phyloP scores from a whole-genome alignment of 1,140 invertebrate genomes.

The Lordiphosa clarofinis region DNA sequence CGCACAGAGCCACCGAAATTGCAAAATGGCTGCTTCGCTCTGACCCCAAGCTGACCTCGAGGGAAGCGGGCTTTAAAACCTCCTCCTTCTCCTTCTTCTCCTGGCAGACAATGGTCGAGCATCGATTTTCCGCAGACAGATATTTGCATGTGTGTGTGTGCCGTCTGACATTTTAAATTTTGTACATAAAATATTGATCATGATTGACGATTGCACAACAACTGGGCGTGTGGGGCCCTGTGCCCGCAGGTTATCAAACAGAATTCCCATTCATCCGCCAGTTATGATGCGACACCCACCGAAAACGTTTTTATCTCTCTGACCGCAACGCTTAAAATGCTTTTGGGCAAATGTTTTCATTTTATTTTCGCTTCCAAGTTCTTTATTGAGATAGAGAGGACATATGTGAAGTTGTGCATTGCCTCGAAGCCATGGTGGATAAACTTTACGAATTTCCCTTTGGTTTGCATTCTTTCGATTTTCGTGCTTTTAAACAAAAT shows the following conservation, averaged over 20 bases:
- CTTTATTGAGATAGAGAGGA: constrained; percentile 5
- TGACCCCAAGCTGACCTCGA: constrained; percentile 56
- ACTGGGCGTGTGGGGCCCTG: constrained; percentile 2
- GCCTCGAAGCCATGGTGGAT: not conserved
- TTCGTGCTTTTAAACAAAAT: no score
- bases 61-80: constrained; percentile 37
- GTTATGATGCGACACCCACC: constrained; percentile 18
- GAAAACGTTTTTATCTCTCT: constrained; percentile 32
- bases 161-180: constrained; percentile 54
- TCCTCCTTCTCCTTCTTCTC: not conserved
- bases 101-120: constrained; percentile 20
- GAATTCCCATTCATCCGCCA: constrained; percentile 19
- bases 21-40: constrained; percentile 53
- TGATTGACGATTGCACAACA: constrained; percentile 44
- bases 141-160: constrained; percentile 38
- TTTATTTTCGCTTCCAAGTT: constrained; percentile 15
- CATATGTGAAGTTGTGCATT: constrained; percentile 8
- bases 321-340: constrained; percentile 38
- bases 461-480: constrained; percentile 6
- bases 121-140: constrained; percentile 51
- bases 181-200: constrained; percentile 69
- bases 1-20: constrained; percentile 49
- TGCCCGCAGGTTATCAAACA: constrained; percentile 44
- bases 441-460: constrained; percentile 10
- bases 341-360: constrained; percentile 20